Evolutionary conservation across 2,888 invertebrate genomes (phyloP).

Genomic region (Limnephilus rhombicus): DNA sequence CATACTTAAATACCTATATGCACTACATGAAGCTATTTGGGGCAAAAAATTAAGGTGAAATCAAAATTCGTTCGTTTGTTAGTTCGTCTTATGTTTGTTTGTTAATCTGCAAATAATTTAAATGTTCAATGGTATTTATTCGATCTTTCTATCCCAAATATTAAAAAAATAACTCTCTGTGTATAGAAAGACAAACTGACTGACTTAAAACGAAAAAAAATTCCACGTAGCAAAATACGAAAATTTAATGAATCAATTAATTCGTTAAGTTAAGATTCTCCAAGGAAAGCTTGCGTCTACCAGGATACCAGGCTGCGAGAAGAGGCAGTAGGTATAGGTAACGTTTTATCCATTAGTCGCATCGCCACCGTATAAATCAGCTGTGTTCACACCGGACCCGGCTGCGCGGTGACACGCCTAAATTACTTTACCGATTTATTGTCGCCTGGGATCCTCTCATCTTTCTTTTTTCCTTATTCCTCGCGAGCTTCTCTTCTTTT

Average conservation of each 20-base stretch:
- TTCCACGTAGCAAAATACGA: neutral
- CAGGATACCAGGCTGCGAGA: neutral
- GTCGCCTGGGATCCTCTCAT: constrained; percentile 40
- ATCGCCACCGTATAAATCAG: constrained; percentile 63
- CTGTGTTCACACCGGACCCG: constrained; percentile 26
- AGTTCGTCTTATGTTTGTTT: too few species aligned
- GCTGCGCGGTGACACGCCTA: constrained; percentile 56
- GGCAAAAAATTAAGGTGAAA: too few species aligned
- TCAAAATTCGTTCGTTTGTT: too few species aligned
- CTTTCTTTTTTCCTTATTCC: constrained; percentile 12
- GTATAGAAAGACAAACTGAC: neutral
- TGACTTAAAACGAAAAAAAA: neutral
- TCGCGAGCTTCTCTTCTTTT: neutral
- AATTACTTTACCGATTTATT: constrained; percentile 63
- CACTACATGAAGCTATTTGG: too few species aligned
- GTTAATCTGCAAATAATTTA: too few species aligned
- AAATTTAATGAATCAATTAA: neutral
- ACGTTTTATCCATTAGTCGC: constrained; percentile 60
- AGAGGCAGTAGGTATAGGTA: neutral
- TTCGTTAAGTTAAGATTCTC: neutral
- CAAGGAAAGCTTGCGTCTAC: neutral
- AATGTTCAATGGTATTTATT: too few species aligned
- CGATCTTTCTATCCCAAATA: too few species aligned
- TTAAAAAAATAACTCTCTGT: too few species aligned
- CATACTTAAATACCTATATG: too few species aligned